phyloP scores from a whole-genome alignment of 2,113 vertebrate genomes.

The Motacilla alba region DNA sequence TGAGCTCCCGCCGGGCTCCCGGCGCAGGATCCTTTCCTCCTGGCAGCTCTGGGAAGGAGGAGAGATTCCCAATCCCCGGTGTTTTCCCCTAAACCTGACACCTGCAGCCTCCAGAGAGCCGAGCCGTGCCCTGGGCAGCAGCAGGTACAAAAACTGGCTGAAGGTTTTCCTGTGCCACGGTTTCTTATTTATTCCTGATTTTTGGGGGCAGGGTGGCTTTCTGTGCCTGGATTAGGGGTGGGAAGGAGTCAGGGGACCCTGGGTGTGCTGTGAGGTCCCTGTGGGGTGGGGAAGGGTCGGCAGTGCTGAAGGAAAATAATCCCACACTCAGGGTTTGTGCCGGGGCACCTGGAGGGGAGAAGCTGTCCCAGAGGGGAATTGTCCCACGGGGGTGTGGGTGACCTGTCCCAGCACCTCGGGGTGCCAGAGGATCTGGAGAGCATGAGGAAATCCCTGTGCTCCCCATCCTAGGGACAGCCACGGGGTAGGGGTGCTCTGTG shows the following conservation, averaged over 20 bases:
- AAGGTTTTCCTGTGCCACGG: neutral
- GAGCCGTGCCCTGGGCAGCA: neutral
- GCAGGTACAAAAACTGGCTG: conserved; percentile 7
- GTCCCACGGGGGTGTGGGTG: accelerated
- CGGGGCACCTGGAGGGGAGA: neutral
- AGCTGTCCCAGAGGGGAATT: neutral
- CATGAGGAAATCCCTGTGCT: neutral
- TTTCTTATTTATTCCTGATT: neutral
- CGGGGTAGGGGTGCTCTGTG: neutral
- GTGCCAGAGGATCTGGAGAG: neutral
- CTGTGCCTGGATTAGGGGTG: neutral
- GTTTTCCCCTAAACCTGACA: neutral
- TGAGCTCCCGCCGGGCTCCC: neutral
- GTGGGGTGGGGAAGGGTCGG: neutral
- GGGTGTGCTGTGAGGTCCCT: neutral
- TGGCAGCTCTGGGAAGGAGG: neutral
- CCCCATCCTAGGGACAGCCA: neutral
- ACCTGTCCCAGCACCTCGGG: neutral
- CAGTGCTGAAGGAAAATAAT: neutral
- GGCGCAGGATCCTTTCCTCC: neutral
- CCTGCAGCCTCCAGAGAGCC: neutral
- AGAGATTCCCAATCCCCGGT: neutral
- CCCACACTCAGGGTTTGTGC: neutral
- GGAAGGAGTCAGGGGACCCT: too few relatives aligned
- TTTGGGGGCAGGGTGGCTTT: neutral